These are phyloP conservation scores for Eolophus roseicapilla DNA, from an alignment of 2,113 vertebrate genomes.

Conservation along the genomic window DNA sequence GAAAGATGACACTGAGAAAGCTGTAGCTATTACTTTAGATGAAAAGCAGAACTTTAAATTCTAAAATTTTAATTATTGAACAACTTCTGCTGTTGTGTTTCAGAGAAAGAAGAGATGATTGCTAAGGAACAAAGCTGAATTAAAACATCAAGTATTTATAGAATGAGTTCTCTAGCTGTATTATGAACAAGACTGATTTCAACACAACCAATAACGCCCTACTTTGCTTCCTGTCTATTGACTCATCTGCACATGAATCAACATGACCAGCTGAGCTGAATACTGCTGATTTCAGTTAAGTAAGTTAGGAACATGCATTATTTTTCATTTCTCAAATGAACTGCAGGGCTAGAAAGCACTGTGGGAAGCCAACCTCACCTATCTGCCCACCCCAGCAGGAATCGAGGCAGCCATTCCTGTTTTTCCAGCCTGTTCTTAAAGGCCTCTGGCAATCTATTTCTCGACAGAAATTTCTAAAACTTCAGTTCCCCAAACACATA, in stretches of 20 bases:
- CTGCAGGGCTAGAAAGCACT: background rate
- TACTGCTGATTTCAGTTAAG: background rate
- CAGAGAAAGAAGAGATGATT: background rate
- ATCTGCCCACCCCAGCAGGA: background rate
- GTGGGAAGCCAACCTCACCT: background rate
- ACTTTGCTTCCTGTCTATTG: background rate
- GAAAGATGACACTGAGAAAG: background rate
- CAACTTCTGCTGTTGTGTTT: background rate
- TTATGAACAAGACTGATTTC: background rate
- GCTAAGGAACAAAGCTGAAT: background rate
- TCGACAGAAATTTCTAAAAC: background rate
- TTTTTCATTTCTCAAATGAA: background rate
- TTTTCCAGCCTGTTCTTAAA: background rate
- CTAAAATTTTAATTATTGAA: slow-evolving; percentile 44
- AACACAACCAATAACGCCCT: background rate
- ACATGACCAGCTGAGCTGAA: background rate
- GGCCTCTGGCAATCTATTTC: background rate
- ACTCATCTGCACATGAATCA: background rate
- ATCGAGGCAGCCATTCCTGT: background rate
- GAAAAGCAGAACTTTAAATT: background rate
- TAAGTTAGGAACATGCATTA: background rate
- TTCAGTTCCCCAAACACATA: background rate
- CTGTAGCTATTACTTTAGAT: background rate
- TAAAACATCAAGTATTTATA: slow-evolving; percentile 37
- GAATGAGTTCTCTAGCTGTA: background rate